phyloP scores from a whole-genome alignment of 2,113 vertebrate species.

The Indicator indicator region DNA sequence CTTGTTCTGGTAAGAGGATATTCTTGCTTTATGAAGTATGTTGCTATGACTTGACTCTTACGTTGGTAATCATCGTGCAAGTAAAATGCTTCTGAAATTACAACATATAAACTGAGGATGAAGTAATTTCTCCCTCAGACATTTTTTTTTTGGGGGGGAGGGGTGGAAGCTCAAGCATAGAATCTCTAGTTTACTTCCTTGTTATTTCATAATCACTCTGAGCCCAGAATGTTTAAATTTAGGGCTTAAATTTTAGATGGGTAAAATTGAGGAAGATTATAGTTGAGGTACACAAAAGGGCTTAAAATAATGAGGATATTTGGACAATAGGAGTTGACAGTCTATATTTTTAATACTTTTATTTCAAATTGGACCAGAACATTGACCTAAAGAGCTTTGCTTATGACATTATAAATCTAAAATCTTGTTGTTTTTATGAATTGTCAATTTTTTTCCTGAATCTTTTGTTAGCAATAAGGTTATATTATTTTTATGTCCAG shows the following conservation, averaged over 20 bases:
- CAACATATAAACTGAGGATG: not conserved
- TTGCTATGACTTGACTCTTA: not conserved
- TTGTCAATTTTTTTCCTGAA: not conserved
- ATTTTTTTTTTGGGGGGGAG: accelerated
- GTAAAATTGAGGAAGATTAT: not conserved
- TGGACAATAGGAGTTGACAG: not conserved
- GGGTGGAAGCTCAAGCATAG: not conserved
- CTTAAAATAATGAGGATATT: not conserved
- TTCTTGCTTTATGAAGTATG: not conserved
- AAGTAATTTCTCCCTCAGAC: not conserved
- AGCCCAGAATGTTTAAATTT: not conserved
- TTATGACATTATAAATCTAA: not conserved
- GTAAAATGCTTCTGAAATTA: not conserved
- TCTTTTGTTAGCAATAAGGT: not conserved
- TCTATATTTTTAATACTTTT: not conserved
- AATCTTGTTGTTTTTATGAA: not conserved
- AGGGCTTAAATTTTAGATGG: not conserved
- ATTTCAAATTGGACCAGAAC: not conserved
- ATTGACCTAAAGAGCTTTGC: not conserved
- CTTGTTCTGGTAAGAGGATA: not conserved
- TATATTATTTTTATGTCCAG: not conserved
- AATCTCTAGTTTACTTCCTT: not conserved
- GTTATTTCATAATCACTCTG: not conserved
- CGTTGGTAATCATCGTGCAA: not conserved
- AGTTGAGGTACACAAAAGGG: not conserved